Evolutionary conservation across 2,113 vertebrate genomes (phyloP), one percentile per base, ranked within the genome.

Genomic region (Pseudolaguvia tuberculata): DNA sequence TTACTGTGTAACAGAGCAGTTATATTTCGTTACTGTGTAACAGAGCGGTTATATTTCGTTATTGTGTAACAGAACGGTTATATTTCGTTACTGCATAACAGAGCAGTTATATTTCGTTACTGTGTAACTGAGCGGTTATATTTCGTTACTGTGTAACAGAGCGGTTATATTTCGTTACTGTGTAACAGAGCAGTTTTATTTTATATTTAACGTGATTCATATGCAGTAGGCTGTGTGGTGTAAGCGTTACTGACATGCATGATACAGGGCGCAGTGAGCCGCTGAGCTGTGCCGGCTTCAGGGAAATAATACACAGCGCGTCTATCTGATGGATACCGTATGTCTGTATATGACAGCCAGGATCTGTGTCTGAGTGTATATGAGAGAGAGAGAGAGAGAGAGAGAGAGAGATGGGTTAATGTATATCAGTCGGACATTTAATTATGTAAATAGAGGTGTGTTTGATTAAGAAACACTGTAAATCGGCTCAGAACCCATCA

Each of bases 211-310:
- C 7, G 15, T 13, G 1, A 47, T 65, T 7, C 47, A 25, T 47
- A 23, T 65, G 39, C 62, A 39, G 47, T 47, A 25, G 47, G 21
- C n/a, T 47, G 2, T 25, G 42, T 23, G 42, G 13, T 65, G 62
- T 65, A 65, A 65, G 62, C 62, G 47, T 47, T 47, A 4, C 62
- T 65, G 62, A 65, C 62, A 65, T 48, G 62, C 21, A 48, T 48
- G 62, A 47, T 65, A 23, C 42, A 7, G 62, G 6, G 42, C 2
- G 62, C 62, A 18, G 62, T 48, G 62, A 48, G 42, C 42, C 8
- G 62, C 62, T 47, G 62, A 65, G 62, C 62, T 47, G 62, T 48
- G 23, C 25, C 39, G 35, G 55, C 21, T 35, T 45, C 12, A 13
- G 13, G 51, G 68, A 35, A 70, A 70, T 23, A 13, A 55, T 39